Conservation (phyloP, 1,140 invertebrate genomes). For the Drosophila nasuta region DNA sequence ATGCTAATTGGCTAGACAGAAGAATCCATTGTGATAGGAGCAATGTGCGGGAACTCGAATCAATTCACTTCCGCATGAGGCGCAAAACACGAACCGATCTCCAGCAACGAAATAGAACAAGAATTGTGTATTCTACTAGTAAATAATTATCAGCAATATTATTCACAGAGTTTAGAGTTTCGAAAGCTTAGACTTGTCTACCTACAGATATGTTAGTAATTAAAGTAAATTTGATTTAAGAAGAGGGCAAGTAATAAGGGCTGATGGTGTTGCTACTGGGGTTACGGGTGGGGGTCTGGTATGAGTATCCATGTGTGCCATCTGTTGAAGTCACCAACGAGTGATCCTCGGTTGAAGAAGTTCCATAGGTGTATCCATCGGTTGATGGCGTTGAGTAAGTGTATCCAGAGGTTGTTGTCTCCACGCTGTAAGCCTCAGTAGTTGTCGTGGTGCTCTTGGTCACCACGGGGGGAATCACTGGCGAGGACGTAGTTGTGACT, state of each 20-base stretch:
- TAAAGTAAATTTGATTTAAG: conserved; percentile 24
- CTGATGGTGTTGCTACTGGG: conserved; percentile 24
- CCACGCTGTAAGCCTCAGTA: background rate
- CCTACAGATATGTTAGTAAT: conserved; percentile 10
- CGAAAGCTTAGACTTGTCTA: conserved; percentile 22
- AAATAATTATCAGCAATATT: conserved; percentile 24
- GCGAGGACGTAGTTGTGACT: conserved; percentile 44
- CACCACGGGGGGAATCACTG: conserved; percentile 24
- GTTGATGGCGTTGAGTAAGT: background rate
- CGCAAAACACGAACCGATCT: conserved; percentile 15
- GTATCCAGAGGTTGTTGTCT: background rate
- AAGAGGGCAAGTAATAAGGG: conserved; percentile 50
- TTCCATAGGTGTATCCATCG: conserved; percentile 32
- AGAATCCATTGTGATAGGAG: conserved; percentile 50
- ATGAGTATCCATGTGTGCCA: conserved; percentile 38
- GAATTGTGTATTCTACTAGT: conserved; percentile 34
- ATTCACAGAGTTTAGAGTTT: conserved; percentile 23
- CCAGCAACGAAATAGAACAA: conserved; percentile 8
- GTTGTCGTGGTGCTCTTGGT: conserved; percentile 6
- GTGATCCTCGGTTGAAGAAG: background rate
- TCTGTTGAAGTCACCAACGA: conserved; percentile 16
- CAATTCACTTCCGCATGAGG: conserved; percentile 54
- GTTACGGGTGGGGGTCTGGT: conserved; percentile 27
- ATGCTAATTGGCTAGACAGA: conserved; percentile 63
- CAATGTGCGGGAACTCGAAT: conserved; percentile 14